Evolutionary conservation across 2,113 vertebrate species (phyloP).

Genomic region (Plecturocebus donacophilus): DNA sequence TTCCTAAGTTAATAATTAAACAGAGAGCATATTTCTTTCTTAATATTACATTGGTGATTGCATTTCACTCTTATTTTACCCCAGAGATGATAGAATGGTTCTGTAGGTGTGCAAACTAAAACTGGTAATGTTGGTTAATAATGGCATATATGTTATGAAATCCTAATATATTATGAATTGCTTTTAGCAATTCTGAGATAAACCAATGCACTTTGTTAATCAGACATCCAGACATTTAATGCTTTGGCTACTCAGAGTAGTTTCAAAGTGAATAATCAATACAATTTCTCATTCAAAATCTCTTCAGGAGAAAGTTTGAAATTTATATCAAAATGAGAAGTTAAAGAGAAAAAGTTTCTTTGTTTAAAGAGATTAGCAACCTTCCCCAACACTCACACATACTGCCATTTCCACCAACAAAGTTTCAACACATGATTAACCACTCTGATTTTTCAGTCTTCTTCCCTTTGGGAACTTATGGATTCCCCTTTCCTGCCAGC

Average conservation of each 20-base stretch:
- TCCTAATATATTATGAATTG: neutral
- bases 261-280: neutral
- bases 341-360: neutral
- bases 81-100: neutral
- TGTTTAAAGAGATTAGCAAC: neutral
- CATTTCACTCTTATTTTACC: neutral
- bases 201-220: neutral
- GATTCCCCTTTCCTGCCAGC: neutral
- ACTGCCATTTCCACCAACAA: neutral
- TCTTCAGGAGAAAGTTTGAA: neutral
- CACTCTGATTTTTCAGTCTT: neutral
- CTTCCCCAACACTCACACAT: rapidly evolving
- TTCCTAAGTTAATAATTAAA: slow-evolving; percentile 1
- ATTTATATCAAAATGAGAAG: neutral
- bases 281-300: neutral
- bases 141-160: neutral
- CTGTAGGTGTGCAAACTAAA: neutral
- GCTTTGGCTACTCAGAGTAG: neutral
- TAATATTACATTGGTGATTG: neutral
- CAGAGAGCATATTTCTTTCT: neutral
- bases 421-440: neutral
- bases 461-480: neutral
- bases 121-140: neutral
- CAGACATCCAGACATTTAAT: neutral
- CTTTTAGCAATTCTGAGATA: neutral